phyloP scores from a whole-genome alignment of 2,888 invertebrate genomes.

The Tiphia femorata region DNA sequence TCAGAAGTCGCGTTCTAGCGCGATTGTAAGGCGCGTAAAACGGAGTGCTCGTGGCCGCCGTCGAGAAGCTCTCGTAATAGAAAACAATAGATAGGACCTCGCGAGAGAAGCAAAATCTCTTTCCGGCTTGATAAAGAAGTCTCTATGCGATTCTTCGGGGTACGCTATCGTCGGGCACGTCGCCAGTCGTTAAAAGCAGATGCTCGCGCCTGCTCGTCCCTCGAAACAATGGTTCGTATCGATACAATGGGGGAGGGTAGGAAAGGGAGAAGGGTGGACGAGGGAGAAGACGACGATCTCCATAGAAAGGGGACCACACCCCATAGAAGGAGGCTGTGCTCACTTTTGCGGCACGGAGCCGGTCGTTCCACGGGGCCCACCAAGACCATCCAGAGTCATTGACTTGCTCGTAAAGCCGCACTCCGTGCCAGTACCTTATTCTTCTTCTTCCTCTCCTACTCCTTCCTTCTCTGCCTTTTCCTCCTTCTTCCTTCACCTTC shows the following conservation, averaged over 20 bases:
- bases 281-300: too few relatives aligned
- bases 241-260: slow-evolving; percentile 29
- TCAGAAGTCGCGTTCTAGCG: too few relatives aligned
- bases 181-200: too few relatives aligned
- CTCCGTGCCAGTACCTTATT: slow-evolving; percentile 38
- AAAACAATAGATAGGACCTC: too few relatives aligned
- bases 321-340: slow-evolving; percentile 42
- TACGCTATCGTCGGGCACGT: too few relatives aligned
- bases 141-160: too few relatives aligned
- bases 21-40: too few relatives aligned
- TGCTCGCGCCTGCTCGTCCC: slow-evolving; percentile 26
- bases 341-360: slow-evolving; percentile 32
- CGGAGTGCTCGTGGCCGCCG: too few relatives aligned
- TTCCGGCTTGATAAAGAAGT: too few relatives aligned
- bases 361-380: slow-evolving; percentile 16
- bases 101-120: too few relatives aligned
- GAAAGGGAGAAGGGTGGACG: too few relatives aligned
- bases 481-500: slow-evolving; percentile 24
- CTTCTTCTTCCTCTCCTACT: slow-evolving; percentile 26
- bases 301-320: slow-evolving; percentile 56
- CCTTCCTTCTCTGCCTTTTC: slow-evolving; percentile 19
- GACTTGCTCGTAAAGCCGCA: slow-evolving; percentile 53
- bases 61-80: too few relatives aligned
- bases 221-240: slow-evolving; percentile 41
- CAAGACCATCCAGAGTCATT: slow-evolving; percentile 46